Evolutionary conservation across 1,140 invertebrate species (phyloP).

Genomic region (Lordiphosa stackelbergi): DNA sequence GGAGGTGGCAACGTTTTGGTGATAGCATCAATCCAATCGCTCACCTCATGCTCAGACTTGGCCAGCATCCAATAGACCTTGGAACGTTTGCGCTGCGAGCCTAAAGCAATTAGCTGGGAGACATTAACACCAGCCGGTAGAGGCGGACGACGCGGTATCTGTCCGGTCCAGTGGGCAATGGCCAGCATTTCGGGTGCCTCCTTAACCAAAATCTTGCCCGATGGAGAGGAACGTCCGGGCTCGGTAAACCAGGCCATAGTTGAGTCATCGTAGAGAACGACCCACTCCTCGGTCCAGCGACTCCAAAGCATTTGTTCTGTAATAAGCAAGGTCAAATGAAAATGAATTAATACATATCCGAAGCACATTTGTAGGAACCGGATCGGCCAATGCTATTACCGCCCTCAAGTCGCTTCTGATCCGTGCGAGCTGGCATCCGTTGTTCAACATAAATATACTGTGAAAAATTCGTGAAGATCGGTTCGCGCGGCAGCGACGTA

Average conservation of each 20-base stretch:
- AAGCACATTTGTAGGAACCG: too few species aligned
- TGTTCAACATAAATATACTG: too few species aligned
- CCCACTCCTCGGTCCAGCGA: slow-evolving; percentile 88
- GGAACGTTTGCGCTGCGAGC: slow-evolving; percentile 79
- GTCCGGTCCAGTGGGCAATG: slow-evolving; percentile 85
- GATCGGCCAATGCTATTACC: too few species aligned
- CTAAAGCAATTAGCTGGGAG: slow-evolving; percentile 85
- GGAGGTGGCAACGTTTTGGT: slow-evolving; percentile 82
- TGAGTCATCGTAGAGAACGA: slow-evolving; percentile 87
- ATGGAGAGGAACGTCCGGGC: slow-evolving; percentile 70
- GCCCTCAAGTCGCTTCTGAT: too few species aligned
- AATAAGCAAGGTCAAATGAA: neutral
- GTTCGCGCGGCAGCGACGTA: too few species aligned
- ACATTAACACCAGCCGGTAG: slow-evolving; percentile 82
- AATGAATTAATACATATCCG: too few species aligned
- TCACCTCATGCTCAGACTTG: slow-evolving; percentile 83
- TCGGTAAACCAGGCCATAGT: slow-evolving; percentile 87
- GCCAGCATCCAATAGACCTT: slow-evolving; percentile 82
- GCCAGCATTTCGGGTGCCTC: slow-evolving; percentile 88
- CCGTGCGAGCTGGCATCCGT: too few species aligned
- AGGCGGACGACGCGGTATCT: slow-evolving; percentile 83
- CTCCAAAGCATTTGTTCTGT: slow-evolving; percentile 85
- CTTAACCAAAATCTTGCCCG: slow-evolving; percentile 80
- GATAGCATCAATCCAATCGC: slow-evolving; percentile 85
- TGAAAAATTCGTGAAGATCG: too few species aligned